Base-by-base conservation (phyloP, 1,140 invertebrate genomes). In the Bombus waltoni region DNA sequence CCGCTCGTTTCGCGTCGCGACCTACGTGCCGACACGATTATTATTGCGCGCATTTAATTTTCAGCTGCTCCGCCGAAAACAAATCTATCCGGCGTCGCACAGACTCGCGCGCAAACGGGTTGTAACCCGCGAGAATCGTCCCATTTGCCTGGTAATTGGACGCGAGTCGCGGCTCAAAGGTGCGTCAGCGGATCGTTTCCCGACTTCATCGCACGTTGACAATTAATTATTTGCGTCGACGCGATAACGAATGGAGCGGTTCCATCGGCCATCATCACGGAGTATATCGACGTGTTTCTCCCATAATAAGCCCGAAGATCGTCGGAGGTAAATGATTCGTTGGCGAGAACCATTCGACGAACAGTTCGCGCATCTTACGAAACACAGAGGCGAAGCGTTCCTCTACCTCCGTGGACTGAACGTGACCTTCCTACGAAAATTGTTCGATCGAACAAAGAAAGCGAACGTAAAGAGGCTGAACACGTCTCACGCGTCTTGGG, bases 21-120 rank as follows among this genome's bases (percentile, higher is more conserved):
- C 44, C 44, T 86, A 88, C 87, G 88, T 75, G 87, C 78, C 40
- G 18, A 8, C 53, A 42, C 59, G 77, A 80, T 85, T 88, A 86
- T 81, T 88, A 73, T 70, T 15, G 68, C 73, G 78, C 38, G 62
- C 82, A 72, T 83, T 89, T 89, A 62, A 81, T 89, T 89, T 71
- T 70, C 62, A 81, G 38, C 38, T 74, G 73, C 44, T 59, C 44
- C 81, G 76, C n/a, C 22, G 35, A 83, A 87, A 89, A 57, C 72
- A 80, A 68, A 57, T 76, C 70, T 53, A 22, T 22, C 47, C 47
- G 47, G 18, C 1, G 18, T 53, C 8, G 57, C 65, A 47, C 38
- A 44, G 10, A 25, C 22, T 53, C 35, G 4, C 79, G 42, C n/a
- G 13, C 59, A 59, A 71, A 76, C 44, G 57, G 5, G 38, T 4